A percentile compares a stretch with the other conserved stretches of the same genome.
Evolutionary conservation across 2,797 vertebrate genomes (phyloP).

Genomic region (Knipowitschia caucasica): DNA sequence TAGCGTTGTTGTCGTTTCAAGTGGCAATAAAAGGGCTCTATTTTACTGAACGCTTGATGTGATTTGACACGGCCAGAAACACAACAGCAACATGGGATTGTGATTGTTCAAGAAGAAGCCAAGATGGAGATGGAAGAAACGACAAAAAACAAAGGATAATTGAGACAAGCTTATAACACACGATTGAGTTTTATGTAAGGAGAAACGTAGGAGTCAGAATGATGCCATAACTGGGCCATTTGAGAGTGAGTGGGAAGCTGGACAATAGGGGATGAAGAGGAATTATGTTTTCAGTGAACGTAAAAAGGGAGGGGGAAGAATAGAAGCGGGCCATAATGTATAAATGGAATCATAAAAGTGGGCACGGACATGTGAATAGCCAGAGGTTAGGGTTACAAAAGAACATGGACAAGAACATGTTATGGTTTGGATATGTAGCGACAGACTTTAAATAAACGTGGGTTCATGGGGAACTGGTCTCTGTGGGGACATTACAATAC

Average conservation of each 20-base stretch:
- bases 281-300: conserved; percentile 9
- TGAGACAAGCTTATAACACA: neutral
- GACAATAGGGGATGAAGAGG: conserved; percentile 32
- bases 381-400: conserved; percentile 9
- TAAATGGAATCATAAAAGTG: conserved; percentile 7
- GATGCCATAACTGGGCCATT: conserved; percentile 4
- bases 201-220: neutral
- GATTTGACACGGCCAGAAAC: conserved; percentile 19
- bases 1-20: too few relatives aligned
- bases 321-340: neutral
- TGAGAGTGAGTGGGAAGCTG: neutral
- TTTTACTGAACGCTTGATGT: too few relatives aligned
- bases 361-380: conserved; percentile 9
- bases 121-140: neutral
- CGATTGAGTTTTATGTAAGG: neutral
- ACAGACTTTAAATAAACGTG: conserved; percentile 4
- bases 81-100: conserved; percentile 11
- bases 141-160: neutral
- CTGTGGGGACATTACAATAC: too few relatives aligned
- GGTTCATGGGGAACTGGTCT: too few relatives aligned
- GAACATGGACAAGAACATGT: neutral
- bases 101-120: too few relatives aligned
- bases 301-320: conserved; percentile 2
- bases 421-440: neutral
- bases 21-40: too few relatives aligned